A percentile compares a stretch with the other conserved stretches of the same genome.
These are phyloP conservation scores for Temnothorax unifasciatus DNA, from an alignment of 2,888 invertebrate species.

Conservation along the genomic window DNA sequence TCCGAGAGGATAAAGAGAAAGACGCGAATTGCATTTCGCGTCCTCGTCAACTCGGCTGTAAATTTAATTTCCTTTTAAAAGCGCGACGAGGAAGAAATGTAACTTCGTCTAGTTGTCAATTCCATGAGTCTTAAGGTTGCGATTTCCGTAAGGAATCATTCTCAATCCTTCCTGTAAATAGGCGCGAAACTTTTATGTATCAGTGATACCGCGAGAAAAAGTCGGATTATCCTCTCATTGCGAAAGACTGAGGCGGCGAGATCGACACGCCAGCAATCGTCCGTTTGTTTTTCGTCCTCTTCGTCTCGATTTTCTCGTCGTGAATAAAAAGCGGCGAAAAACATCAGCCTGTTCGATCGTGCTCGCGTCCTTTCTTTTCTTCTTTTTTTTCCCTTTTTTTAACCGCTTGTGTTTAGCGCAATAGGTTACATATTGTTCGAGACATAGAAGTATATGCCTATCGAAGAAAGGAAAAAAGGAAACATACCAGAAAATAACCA, in stretches of 20 bases:
- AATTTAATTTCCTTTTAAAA: slow-evolving; percentile 36
- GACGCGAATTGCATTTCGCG: slow-evolving; percentile 38
- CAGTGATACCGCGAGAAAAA: slow-evolving; percentile 39
- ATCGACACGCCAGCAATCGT: slow-evolving; percentile 41
- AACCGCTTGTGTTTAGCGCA: slow-evolving; percentile 52
- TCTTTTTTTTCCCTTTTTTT: slow-evolving; percentile 42
- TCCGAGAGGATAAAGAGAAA: slow-evolving; percentile 2
- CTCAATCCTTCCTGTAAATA: slow-evolving; percentile 64
- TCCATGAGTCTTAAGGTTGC: slow-evolving; percentile 56
- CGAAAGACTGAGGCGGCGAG: slow-evolving; percentile 69
- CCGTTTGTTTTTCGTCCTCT: slow-evolving; percentile 48
- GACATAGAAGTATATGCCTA: slow-evolving; percentile 63
- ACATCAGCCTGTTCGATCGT: slow-evolving; percentile 10
- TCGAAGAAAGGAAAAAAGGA: slow-evolving; percentile 49
- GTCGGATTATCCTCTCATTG: slow-evolving; percentile 33
- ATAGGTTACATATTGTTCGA: slow-evolving; percentile 57
- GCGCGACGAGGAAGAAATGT: slow-evolving; percentile 27
- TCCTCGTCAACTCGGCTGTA: slow-evolving; percentile 33
- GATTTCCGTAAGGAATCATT: slow-evolving; percentile 36
- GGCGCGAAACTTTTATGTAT: slow-evolving; percentile 56
- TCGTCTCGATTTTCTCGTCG: slow-evolving; percentile 34
- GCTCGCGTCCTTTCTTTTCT: slow-evolving; percentile 8
- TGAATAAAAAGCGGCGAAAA: slow-evolving; percentile 14
- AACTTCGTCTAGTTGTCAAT: slow-evolving; percentile 70
- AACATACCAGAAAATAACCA: slow-evolving; percentile 9